Evolutionary conservation across 2,797 vertebrate species (phyloP).

Genomic region (Silurus aristotelis): DNA sequence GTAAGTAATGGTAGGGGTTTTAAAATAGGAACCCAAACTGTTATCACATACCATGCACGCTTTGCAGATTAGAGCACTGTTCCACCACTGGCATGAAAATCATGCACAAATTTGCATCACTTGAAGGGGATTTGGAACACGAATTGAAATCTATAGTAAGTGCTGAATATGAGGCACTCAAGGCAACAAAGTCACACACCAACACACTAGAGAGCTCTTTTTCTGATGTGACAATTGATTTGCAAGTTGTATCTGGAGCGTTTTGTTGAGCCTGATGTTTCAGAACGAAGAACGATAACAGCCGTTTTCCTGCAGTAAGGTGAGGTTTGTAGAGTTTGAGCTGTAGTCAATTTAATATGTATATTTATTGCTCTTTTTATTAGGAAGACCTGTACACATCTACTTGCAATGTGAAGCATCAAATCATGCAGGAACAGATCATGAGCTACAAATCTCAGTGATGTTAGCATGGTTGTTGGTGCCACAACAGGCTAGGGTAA

Average conservation of each 20-base stretch:
- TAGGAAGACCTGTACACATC: no score
- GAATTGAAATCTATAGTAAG: neutral
- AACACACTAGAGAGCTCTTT: neutral
- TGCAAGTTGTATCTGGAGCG: neutral
- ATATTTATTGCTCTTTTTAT: neutral
- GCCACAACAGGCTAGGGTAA: neutral
- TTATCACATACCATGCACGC: neutral
- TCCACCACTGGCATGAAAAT: neutral
- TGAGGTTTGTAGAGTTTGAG: neutral
- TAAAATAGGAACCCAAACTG: neutral
- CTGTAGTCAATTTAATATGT: neutral
- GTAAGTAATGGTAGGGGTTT: neutral
- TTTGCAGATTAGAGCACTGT: neutral
- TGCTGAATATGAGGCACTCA: neutral
- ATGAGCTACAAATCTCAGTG: neutral
- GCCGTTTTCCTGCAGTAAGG: neutral
- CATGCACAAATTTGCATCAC: neutral
- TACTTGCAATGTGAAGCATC: neutral
- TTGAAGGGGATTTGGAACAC: neutral
- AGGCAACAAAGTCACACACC: neutral
- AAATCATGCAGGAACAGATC: neutral
- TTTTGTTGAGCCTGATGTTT: neutral
- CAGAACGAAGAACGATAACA: neutral
- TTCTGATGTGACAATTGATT: neutral
- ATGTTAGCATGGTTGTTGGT: neutral